Base-by-base conservation (phyloP, 2,113 vertebrate genomes). In the Paratilapia polleni region DNA sequence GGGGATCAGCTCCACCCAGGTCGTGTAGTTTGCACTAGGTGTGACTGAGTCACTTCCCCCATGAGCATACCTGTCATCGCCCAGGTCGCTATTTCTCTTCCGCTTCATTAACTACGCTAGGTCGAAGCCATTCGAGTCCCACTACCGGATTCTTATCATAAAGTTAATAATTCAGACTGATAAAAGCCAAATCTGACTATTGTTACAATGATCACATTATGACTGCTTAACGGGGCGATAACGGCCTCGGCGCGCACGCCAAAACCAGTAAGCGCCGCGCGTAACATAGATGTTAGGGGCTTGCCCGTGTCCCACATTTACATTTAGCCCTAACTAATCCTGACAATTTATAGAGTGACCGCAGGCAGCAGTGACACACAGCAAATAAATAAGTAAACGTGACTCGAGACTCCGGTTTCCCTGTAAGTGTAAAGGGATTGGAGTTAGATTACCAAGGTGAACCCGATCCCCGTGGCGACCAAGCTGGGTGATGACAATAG, bases 351-450 rank as follows among this genome's bases (percentile, higher is more conserved):
- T 93, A 85, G 78, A 87, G 56, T 17, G 78, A 70, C 58, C 85
- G 64, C 60, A 78, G 78, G 85, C 83, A 84, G 79, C 56, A 77
- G 77, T 78, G 90, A 94, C 93, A 90, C 63, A 59, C 60, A 15
- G 34, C 78, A 77, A 80, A 94, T 96, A 43, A 96, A 95, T 95
- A 93, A 95, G 86, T 94, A 86, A 95, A 90, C 15, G 84, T 49
- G 75, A 84, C 75, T 73, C 22, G 26, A 74, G 92, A 84, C 79
- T 95, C 91, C 56, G 47, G 86, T 96, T 91, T 94, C 94, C 49
- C 77, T 85, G 87, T 84, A 93, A 87, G 90, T 93, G 92, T 94
- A 94, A 94, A 91, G 60, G 78, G 81, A 82, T 34, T 77, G 89
- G 89, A 88, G 47, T 95, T 90, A 17, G 56, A 81, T 96, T 95